phyloP scores from a whole-genome alignment of 2,888 invertebrate genomes.

The Synanthedon vespiformis region DNA sequence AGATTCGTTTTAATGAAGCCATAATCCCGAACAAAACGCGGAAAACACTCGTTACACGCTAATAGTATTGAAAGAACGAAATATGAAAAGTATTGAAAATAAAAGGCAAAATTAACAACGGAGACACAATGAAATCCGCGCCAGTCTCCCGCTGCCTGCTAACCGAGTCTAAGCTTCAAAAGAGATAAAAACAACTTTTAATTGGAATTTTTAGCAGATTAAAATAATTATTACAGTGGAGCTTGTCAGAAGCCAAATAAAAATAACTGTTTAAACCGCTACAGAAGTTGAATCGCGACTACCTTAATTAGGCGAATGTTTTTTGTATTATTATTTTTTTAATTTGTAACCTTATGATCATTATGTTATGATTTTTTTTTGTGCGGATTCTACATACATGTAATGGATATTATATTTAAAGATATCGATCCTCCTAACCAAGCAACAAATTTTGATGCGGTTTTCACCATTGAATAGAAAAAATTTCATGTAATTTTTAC shows the following conservation, averaged over 20 bases:
- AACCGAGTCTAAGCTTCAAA: conserved; percentile 39
- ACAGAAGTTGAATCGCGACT: conserved; percentile 5
- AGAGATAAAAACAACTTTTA: conserved; percentile 54
- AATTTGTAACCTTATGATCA: neutral
- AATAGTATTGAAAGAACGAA: neutral
- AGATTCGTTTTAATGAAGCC: neutral
- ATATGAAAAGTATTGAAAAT: neutral
- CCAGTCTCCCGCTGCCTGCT: conserved; percentile 24
- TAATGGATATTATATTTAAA: no score
- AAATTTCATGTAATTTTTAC: no score
- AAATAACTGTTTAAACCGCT: conserved; percentile 17
- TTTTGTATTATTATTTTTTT: conserved; percentile 2
- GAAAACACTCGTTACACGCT: neutral
- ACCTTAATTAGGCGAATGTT: conserved; percentile 7
- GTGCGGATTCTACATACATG: no score
- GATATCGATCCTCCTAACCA: no score
- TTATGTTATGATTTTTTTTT: no score
- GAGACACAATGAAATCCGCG: conserved; percentile 17
- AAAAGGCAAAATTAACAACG: conserved; percentile 17
- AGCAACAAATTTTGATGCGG: no score
- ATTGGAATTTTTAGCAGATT: conserved; percentile 56
- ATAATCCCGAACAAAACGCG: neutral
- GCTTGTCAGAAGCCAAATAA: conserved; percentile 33
- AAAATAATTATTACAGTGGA: conserved; percentile 48
- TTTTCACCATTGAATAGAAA: no score